Base-by-base conservation (phyloP, 2,797 vertebrate genomes). In the Paratrypauchen microcephalus region DNA sequence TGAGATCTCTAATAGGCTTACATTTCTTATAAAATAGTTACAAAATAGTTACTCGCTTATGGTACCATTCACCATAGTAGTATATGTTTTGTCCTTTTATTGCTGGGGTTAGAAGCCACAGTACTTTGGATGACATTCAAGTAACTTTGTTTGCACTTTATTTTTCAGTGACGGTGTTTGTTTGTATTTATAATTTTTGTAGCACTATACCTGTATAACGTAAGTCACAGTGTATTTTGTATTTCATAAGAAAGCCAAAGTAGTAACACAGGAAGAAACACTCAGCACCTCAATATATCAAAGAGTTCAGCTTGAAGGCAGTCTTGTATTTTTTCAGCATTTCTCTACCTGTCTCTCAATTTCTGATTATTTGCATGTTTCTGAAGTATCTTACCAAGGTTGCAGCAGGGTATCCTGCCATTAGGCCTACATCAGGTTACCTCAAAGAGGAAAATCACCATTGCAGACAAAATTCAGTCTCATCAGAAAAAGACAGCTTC, bases 181-280 rank as follows among this genome's bases (percentile, higher is more conserved):
- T 85, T 73, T 78, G 75, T 84, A 72, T 68, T 63, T 72, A 65
- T 16, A 72, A 77, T 75, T 74, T 82, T 74, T 45, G 41, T 63
- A 63, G 59, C 59, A 24, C n/a, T 36, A 41, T 39, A 39, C 32
- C 6, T 32, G 32, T 32, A 41, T 39, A 41, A 62, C 71, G 65
- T 36, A 57, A 73, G 73, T 74, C 28, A 68, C 76, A 45, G 64
- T 70, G n/a, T 82, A 6, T 39, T 69, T 81, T 71, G 57, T 26
- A 70, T 84, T 75, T 47, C 39, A 77, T 82, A 76, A 78, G 77
- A 78, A 89, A 85, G 83, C 90, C 87, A 91, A 91, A 90, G 87
- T 76, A 90, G 87, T 76, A 83, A 78, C 76, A 76, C 77, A 77
- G 75, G 65, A 86, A 79, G 66, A 59, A 19, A 28, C 28, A 36